Evolutionary conservation across 1,140 invertebrate genomes (phyloP).

Genomic region (Babylonia areolata): DNA sequence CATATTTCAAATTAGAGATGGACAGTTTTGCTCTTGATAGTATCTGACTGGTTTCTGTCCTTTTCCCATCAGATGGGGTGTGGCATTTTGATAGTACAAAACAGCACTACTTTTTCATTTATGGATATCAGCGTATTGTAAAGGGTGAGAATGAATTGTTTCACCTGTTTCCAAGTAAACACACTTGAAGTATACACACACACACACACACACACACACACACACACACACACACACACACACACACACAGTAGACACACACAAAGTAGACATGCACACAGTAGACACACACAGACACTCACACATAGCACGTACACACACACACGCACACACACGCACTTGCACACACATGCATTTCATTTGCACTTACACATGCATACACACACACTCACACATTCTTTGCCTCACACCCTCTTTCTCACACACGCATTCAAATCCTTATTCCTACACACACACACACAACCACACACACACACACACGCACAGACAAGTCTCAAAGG

Average conservation of each 20-base stretch:
- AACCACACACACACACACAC: background rate
- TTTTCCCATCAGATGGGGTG: too few species aligned
- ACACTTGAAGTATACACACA: too few species aligned
- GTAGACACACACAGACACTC: background rate
- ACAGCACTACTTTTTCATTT: too few species aligned
- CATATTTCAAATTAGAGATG: too few species aligned
- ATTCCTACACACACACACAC: background rate
- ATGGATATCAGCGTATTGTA: too few species aligned
- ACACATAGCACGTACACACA: background rate
- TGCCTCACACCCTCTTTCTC: background rate
- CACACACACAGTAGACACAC: background rate
- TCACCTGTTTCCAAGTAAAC: too few species aligned
- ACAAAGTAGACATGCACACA: too few species aligned
- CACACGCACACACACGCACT: background rate
- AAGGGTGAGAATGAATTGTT: too few species aligned
- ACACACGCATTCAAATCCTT: background rate
- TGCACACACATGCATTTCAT: background rate
- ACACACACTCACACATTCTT: background rate
- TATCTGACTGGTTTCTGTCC: too few species aligned
- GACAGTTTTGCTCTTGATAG: too few species aligned
- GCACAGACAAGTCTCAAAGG: conserved; percentile 18
- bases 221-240: background rate
- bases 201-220: background rate
- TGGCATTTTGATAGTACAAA: too few species aligned
- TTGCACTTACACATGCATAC: too few species aligned